Percentiles rank a stretch among this genome's conserved stretches.
These are phyloP conservation scores for Drosophila sturtevanti DNA, from an alignment of 1,140 invertebrate genomes.

Conservation along the genomic window DNA sequence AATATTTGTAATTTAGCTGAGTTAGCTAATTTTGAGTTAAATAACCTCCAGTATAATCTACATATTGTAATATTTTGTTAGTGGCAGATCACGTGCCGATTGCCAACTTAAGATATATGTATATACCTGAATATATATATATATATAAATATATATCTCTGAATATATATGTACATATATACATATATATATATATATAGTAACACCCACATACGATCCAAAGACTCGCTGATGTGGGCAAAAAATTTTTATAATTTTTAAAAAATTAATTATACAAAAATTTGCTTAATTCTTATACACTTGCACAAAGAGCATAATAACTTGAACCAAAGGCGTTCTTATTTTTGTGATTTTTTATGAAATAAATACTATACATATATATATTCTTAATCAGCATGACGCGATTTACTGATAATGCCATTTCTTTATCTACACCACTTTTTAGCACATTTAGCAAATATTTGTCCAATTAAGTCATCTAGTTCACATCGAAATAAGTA, in stretches of 20 bases:
- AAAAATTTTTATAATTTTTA: background rate
- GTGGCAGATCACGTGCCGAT: background rate
- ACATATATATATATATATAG: background rate
- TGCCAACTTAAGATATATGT: background rate
- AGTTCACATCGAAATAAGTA: too few relatives aligned
- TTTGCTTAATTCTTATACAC: background rate
- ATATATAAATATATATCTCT: too few relatives aligned
- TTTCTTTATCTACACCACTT: too few relatives aligned
- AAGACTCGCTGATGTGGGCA: background rate
- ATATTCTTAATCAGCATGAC: too few relatives aligned
- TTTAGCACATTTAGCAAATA: too few relatives aligned
- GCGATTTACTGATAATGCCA: too few relatives aligned
- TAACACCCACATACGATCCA: background rate
- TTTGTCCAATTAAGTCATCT: too few relatives aligned
- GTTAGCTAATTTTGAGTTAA: background rate
- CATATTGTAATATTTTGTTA: background rate
- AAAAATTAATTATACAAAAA: background rate
- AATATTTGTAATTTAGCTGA: background rate
- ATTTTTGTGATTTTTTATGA: too few relatives aligned
- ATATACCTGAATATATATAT: background rate
- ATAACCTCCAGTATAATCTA: background rate
- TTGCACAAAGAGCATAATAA: background rate
- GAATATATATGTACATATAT: too few relatives aligned
- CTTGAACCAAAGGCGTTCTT: too few relatives aligned
- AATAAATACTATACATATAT: too few relatives aligned